Conservation (phyloP, 2,113 vertebrate genomes). For the Thunnus maccoyii region DNA sequence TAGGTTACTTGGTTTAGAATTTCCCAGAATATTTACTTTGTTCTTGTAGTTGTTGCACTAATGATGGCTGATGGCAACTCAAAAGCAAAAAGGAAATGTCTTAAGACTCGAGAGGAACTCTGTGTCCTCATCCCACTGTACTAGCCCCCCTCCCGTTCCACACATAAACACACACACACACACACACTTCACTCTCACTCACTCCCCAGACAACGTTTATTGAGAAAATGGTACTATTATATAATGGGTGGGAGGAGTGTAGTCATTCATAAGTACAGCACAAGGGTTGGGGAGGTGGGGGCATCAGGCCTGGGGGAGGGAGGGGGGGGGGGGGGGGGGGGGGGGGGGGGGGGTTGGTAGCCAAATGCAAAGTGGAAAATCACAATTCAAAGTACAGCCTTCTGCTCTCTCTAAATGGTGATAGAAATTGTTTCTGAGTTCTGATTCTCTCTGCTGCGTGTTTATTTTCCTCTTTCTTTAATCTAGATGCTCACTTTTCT, state of each 20-base stretch:
- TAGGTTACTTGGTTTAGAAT: background rate
- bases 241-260: slow-evolving; percentile 61
- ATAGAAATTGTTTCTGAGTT: background rate
- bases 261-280: slow-evolving; percentile 67
- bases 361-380: slow-evolving; percentile 20
- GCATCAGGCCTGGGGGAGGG: background rate
- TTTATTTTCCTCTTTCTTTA: background rate
- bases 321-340: background rate
- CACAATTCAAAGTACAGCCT: slow-evolving; percentile 2
- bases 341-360: background rate
- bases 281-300: slow-evolving; percentile 16
- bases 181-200: slow-evolving; percentile 30
- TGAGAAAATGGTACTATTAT: slow-evolving; percentile 66
- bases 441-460: background rate
- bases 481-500: background rate
- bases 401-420: background rate
- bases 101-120: slow-evolving; percentile 20
- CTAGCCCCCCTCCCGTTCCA: background rate
- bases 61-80: background rate
- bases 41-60: background rate
- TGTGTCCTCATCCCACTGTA: slow-evolving; percentile 16
- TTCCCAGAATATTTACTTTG: background rate
- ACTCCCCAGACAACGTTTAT: slow-evolving; percentile 46
- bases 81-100: slow-evolving; percentile 2
- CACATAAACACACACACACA: background rate